These are phyloP conservation scores for Automeris io DNA, from an alignment of 2,888 invertebrate genomes.

Conservation along the genomic window DNA sequence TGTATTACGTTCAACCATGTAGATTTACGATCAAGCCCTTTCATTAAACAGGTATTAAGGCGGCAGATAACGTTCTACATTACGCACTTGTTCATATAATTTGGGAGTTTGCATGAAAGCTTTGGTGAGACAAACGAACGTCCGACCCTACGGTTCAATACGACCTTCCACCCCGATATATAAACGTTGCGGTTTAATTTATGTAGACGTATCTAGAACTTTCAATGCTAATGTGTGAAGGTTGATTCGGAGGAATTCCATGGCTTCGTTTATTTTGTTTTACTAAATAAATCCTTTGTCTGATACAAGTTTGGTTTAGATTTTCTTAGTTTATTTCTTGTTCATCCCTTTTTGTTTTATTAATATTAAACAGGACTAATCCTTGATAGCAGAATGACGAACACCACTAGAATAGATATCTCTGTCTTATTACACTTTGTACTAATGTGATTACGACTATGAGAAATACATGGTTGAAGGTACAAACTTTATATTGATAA, in stretches of 20 bases:
- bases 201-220: constrained; percentile 37
- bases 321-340: background rate
- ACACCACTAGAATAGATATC: no score
- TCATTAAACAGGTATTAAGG: constrained; percentile 74
- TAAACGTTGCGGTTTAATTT: constrained; percentile 51
- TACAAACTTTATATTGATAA: no score
- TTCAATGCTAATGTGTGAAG: constrained; percentile 23
- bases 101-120: constrained; percentile 57
- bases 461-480: no score
- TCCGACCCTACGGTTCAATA: constrained; percentile 46
- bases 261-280: background rate
- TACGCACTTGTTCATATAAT: constrained; percentile 66
- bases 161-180: constrained; percentile 46
- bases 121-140: constrained; percentile 53
- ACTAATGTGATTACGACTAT: no score
- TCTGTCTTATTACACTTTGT: no score
- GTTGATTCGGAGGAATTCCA: constrained; percentile 1
- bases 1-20: constrained; percentile 69
- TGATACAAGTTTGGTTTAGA: background rate
- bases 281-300: background rate
- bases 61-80: constrained; percentile 66
- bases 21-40: constrained; percentile 75
- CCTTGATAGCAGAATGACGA: no score
- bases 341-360: no score
- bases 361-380: no score